Conservation (phyloP, 2,113 vertebrate species). For the Trinectes maculatus region DNA sequence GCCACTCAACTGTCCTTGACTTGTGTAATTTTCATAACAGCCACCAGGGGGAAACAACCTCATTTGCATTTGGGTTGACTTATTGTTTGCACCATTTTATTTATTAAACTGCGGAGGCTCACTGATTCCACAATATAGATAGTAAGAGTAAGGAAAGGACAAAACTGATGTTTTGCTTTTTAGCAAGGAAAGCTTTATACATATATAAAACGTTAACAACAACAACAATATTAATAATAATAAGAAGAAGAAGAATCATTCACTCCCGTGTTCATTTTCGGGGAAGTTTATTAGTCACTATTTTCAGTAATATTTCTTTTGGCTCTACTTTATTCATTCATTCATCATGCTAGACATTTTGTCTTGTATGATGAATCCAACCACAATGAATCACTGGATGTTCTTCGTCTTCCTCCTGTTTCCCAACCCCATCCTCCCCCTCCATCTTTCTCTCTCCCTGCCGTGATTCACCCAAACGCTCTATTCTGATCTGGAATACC, state of each 20-base stretch:
- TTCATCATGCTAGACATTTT: constrained; percentile 25
- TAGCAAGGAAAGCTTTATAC: too few relatives aligned
- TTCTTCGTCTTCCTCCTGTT: constrained; percentile 50
- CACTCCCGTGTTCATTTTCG: constrained; percentile 13
- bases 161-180: too few relatives aligned
- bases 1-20: too few relatives aligned
- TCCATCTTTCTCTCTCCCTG: neutral
- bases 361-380: constrained; percentile 25
- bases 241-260: neutral
- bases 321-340: too few relatives aligned
- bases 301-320: constrained; percentile 40
- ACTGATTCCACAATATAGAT: constrained; percentile 11
- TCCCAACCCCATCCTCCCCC: neutral
- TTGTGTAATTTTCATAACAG: neutral
- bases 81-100: neutral
- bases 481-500: neutral
- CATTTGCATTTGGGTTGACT: constrained; percentile 10
- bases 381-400: constrained; percentile 22
- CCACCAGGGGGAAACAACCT: constrained; percentile 70
- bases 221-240: neutral
- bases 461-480: neutral
- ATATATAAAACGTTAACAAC: neutral
- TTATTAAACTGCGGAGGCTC: neutral
- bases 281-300: constrained; percentile 24
- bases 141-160: neutral